Evolutionary conservation across 1,140 invertebrate genomes (phyloP).

Genomic region (Neodiprion lecontei): DNA sequence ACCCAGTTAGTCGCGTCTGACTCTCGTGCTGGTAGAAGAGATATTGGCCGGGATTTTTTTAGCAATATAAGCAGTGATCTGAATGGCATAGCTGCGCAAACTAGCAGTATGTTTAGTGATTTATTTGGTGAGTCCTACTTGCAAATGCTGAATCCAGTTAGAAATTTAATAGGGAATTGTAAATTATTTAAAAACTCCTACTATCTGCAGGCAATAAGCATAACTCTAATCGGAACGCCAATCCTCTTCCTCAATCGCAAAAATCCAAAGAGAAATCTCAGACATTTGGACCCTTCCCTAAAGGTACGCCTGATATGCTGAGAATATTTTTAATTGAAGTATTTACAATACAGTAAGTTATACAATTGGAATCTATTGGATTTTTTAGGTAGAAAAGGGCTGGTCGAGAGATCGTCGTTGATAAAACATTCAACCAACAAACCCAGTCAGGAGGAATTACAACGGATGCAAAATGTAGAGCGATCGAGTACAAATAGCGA

Average conservation of each 20-base stretch:
- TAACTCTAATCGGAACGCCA: conserved; percentile 52
- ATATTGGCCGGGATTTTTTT: conserved; percentile 82
- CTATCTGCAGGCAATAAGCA: conserved; percentile 55
- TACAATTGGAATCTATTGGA: not conserved
- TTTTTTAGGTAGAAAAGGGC: conserved; percentile 65
- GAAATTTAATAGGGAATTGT: not conserved
- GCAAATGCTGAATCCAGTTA: not conserved
- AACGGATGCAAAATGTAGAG: conserved; percentile 71
- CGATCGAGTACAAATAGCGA: conserved; percentile 79
- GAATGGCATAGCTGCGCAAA: conserved; percentile 89
- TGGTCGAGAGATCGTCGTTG: conserved; percentile 89
- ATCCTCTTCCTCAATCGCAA: conserved; percentile 44
- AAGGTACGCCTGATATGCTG: conserved; percentile 51
- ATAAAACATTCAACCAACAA: conserved; percentile 82
- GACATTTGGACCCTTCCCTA: conserved; percentile 80
- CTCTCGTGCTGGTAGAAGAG: conserved; percentile 44
- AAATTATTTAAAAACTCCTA: not conserved
- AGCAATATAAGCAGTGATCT: conserved; percentile 88
- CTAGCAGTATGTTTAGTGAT: conserved; percentile 90
- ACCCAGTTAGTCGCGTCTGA: conserved; percentile 57
- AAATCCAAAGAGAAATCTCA: conserved; percentile 67
- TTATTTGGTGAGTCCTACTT: conserved; percentile 75
- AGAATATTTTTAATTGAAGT: not conserved
- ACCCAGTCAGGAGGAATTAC: conserved; percentile 69
- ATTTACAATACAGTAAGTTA: conserved; percentile 6